Conservation (phyloP, 35 echinoderm and acorn worm genomes). For the Heliocidaris erythrogramma region DNA sequence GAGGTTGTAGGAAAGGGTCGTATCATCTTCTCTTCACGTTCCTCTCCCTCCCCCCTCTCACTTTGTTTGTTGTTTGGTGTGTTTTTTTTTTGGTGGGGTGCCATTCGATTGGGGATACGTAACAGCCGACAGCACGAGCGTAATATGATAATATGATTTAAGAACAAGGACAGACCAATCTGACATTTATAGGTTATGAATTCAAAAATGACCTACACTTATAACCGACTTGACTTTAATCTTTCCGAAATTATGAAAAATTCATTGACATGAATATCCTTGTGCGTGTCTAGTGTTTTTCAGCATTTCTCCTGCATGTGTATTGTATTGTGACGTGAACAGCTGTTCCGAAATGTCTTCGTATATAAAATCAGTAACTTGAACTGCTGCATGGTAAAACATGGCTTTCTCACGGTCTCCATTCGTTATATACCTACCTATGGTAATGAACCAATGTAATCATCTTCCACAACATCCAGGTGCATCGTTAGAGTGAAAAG, state of each 20-base stretch:
- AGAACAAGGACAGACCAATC: background rate
- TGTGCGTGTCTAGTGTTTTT: too few species aligned
- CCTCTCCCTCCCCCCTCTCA: too few species aligned
- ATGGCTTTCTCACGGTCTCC: background rate
- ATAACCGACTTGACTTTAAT: background rate
- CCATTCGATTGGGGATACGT: too few species aligned
- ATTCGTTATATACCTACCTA: background rate
- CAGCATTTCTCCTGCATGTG: background rate
- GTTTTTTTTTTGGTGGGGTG: too few species aligned
- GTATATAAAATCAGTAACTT: background rate
- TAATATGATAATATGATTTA: background rate
- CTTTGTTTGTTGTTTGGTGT: too few species aligned
- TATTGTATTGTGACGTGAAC: background rate
- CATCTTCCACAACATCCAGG: too few species aligned
- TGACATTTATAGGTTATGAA: constrained; percentile 2
- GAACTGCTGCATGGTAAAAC: background rate
- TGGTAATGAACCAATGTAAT: too few species aligned
- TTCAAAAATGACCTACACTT: background rate
- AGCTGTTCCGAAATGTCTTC: background rate
- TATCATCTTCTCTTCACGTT: too few species aligned
- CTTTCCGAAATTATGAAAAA: background rate
- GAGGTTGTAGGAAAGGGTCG: too few species aligned
- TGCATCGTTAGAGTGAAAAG: too few species aligned
- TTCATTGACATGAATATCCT: background rate
- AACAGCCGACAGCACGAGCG: too few species aligned